A percentile compares a stretch with the other conserved stretches of the same genome.
Conservation (phyloP, 1,140 invertebrate genomes). For the Dendrolimus punctatus region DNA sequence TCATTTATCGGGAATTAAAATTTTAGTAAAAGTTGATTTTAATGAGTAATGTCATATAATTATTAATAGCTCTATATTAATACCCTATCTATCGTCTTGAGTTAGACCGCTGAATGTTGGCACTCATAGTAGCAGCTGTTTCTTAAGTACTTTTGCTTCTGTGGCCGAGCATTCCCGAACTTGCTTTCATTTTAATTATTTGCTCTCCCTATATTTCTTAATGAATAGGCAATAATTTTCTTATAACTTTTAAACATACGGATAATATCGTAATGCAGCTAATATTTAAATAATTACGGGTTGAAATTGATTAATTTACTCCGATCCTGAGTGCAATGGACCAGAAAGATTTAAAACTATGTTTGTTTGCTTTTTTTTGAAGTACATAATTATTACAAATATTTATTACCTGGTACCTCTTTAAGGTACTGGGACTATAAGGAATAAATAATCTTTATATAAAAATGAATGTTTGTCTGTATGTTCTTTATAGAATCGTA, state of each 20-base stretch:
- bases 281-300: too few species aligned
- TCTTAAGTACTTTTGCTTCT: conserved; percentile 43
- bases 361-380: too few species aligned
- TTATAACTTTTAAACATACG: background rate
- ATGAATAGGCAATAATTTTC: conserved; percentile 7
- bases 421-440: too few species aligned
- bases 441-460: too few species aligned
- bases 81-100: conserved; percentile 5
- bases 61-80: conserved; percentile 12
- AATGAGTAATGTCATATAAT: conserved; percentile 2
- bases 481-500: too few species aligned
- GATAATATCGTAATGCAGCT: too few species aligned
- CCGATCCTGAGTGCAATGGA: too few species aligned
- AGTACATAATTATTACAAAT: too few species aligned
- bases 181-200: conserved; percentile 40
- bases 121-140: conserved; percentile 33
- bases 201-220: conserved; percentile 36
- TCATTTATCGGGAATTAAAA: background rate
- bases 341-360: too few species aligned
- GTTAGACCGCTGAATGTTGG: conserved; percentile 8
- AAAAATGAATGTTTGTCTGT: too few species aligned
- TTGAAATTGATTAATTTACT: too few species aligned
- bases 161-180: conserved; percentile 25
- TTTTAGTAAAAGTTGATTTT: conserved; percentile 1
- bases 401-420: too few species aligned